These are phyloP conservation scores for Andrena chrysosceles DNA, from an alignment of 2,888 invertebrate genomes.

Conservation along the genomic window DNA sequence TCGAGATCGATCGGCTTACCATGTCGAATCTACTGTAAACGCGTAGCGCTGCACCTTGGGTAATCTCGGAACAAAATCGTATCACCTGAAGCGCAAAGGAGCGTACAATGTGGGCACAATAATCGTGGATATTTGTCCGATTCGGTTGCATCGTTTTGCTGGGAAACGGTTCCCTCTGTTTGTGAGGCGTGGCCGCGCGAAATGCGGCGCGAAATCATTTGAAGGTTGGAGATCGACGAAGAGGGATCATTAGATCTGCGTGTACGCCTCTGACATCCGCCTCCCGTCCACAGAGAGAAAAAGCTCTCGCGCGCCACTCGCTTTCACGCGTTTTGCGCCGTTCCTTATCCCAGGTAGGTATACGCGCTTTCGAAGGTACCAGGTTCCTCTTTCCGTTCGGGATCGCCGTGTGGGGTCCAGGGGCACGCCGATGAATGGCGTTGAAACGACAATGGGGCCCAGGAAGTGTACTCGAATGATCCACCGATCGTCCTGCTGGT, in stretches of 20 bases:
- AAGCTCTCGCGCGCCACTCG: slow-evolving; percentile 73
- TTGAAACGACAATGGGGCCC: slow-evolving; percentile 74
- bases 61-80: neutral
- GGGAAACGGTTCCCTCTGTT: neutral
- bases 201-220: slow-evolving; percentile 33
- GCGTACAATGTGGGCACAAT: neutral
- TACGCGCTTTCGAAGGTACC: slow-evolving; percentile 62
- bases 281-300: slow-evolving; percentile 38
- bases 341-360: slow-evolving; percentile 72
- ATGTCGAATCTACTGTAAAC: neutral
- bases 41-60: too few species aligned
- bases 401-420: slow-evolving; percentile 82
- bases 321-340: slow-evolving; percentile 75
- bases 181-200: slow-evolving; percentile 25
- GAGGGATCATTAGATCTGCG: slow-evolving; percentile 50
- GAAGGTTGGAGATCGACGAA: slow-evolving; percentile 38
- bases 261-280: slow-evolving; percentile 22
- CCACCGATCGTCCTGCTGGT: slow-evolving; percentile 74
- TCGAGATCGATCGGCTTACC: neutral
- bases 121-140: neutral
- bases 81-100: neutral
- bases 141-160: neutral
- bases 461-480: slow-evolving; percentile 83
- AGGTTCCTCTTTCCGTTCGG: slow-evolving; percentile 69
- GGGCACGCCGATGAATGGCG: slow-evolving; percentile 70